Evolutionary conservation across 2,888 invertebrate genomes (phyloP).

Genomic region (Crematogaster levior): DNA sequence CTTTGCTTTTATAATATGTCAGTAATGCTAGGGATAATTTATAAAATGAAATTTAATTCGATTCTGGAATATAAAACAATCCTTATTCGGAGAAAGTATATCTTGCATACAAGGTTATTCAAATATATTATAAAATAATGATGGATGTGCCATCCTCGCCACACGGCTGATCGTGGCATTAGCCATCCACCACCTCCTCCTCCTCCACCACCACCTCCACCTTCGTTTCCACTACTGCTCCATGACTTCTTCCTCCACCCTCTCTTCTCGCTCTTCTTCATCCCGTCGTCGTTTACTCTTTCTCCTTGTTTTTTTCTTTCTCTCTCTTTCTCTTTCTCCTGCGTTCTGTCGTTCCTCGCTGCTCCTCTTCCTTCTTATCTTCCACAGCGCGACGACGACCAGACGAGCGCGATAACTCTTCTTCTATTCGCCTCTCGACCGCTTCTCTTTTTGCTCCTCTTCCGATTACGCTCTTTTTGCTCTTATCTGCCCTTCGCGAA

Average conservation of each 20-base stretch:
- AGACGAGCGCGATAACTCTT: conserved; percentile 77
- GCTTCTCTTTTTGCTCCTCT: conserved; percentile 38
- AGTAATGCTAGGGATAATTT: background rate
- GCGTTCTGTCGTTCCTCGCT: conserved; percentile 27
- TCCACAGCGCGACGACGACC: conserved; percentile 68
- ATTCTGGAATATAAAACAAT: background rate
- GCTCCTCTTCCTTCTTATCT: conserved; percentile 51
- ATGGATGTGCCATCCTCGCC: background rate
- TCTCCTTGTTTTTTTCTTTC: conserved; percentile 60
- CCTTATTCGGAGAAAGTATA: background rate
- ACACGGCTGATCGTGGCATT: conserved; percentile 18
- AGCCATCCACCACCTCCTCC: background rate
- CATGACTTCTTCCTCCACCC: conserved; percentile 57
- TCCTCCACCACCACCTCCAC: no score
- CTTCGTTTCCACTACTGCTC: conserved; percentile 36
- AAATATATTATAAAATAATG: conserved; percentile 8
- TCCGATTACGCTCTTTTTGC: conserved; percentile 61
- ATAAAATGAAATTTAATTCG: background rate
- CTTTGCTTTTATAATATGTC: background rate
- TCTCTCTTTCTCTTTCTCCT: conserved; percentile 38
- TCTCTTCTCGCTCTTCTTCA: conserved; percentile 57
- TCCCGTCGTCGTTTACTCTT: conserved; percentile 41
- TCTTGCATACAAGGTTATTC: background rate
- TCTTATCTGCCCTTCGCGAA: conserved; percentile 69
- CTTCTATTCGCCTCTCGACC: conserved; percentile 30